Percentiles rank a stretch among this genome's conserved stretches.
phyloP scores from a whole-genome alignment of 2,888 invertebrate genomes.

The Sarcophaga subvicina region DNA sequence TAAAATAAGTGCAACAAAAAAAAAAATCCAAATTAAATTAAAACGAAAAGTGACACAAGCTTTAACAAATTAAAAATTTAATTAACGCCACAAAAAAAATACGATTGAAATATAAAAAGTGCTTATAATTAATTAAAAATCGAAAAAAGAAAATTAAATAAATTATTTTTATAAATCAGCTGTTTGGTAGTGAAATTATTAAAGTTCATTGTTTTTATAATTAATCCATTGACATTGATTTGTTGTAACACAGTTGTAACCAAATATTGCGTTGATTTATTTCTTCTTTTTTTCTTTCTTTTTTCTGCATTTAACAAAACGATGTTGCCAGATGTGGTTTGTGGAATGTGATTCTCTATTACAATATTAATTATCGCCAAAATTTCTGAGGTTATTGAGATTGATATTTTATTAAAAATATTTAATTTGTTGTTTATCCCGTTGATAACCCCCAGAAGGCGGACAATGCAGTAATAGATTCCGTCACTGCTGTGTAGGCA shows the following conservation, averaged over 20 bases:
- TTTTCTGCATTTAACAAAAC: background rate
- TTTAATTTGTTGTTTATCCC: no score
- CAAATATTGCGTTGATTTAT: slow-evolving; percentile 13
- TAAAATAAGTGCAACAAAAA: background rate
- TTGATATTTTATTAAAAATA: no score
- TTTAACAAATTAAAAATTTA: slow-evolving; percentile 9
- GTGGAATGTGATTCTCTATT: no score
- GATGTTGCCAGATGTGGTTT: slow-evolving; percentile 39
- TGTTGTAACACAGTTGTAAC: slow-evolving; percentile 35
- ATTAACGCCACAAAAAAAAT: background rate
- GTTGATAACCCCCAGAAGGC: no score
- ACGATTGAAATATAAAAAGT: slow-evolving; percentile 6
- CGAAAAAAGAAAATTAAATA: background rate
- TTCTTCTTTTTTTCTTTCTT: background rate
- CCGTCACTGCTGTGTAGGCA: no score
- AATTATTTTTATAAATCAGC: slow-evolving; percentile 29
- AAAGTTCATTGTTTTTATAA: slow-evolving; percentile 52
- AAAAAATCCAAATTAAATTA: background rate
- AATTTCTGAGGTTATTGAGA: no score
- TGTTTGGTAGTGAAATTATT: slow-evolving; percentile 31
- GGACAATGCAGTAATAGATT: no score
- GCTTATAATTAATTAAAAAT: slow-evolving; percentile 16
- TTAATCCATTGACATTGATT: slow-evolving; percentile 62
- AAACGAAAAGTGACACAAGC: background rate
- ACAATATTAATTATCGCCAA: no score